Base-by-base conservation (phyloP, 2,797 vertebrate species). In the Gallinago stenura region DNA sequence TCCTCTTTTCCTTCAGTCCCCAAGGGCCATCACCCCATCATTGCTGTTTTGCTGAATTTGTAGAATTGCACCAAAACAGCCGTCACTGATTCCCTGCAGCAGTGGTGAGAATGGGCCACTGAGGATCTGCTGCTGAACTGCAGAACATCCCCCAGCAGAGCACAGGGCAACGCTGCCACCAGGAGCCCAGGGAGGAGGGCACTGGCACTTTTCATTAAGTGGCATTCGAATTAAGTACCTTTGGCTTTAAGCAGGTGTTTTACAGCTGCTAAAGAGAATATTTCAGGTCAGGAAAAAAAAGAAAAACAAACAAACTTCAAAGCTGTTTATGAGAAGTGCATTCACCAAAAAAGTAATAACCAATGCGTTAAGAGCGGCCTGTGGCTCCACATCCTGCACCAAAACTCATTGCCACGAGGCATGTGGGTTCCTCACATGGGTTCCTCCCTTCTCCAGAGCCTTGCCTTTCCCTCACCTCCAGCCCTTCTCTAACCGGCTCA, bases 331-430 rank as follows among this genome's bases (percentile, higher is more conserved):
- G 7, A 35, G 62, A 71, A 9, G 10, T 22, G 2, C 9, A 3
- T 39, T 89, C 60, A 56, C 37, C 45, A 25, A 6, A 31, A 31
- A 60, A 24, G 18, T 18, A 79, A 30, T 26, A 70, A 46, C 24
- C 13, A 53, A n/a, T 33, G 18, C 12, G 5, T 33, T 64, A 41
- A n/a, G 61, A 48, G 31, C 28, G 33, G 58, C 15, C 1, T 1
- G 7, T 15, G 35, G 45, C 65, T 61, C 28, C n/a, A 11, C 37
- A 13, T 24, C 64, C 57, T 45, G 17, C 50, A 28, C 37, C 33
- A 33, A 4, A 33, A 17, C 2, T 2, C 0, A 3, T 20, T 66
- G 7, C 15, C 28, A 3, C 2, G 16, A 48, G 12, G 15, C 7
- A 31, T 6, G 7, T 2, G 2, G 15, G 13, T 43, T 33, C 25